Conservation (phyloP, 2,888 invertebrate species). For the Erebia ligea region DNA sequence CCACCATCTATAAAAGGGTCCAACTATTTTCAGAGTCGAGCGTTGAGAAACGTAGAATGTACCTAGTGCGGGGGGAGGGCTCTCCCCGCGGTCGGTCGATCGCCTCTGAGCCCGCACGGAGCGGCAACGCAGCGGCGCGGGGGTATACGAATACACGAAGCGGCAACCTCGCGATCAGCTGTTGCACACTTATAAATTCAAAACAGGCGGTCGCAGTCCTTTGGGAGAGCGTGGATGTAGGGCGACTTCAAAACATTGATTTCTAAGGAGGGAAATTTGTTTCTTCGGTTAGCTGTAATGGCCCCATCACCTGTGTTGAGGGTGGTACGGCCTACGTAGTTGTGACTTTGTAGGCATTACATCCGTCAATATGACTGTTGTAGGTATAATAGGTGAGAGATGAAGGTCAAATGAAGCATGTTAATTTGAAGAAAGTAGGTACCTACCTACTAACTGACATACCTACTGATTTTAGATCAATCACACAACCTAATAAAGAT, state of each 20-base stretch:
- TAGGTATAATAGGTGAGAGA: no score
- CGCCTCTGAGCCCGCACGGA: constrained; percentile 59
- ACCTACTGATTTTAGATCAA: no score
- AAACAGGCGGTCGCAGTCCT: constrained; percentile 61
- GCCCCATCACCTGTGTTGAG: neutral
- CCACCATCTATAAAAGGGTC: constrained; percentile 48
- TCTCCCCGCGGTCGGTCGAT: constrained; percentile 68
- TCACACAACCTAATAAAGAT: no score
- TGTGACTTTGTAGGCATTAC: neutral
- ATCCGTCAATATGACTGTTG: no score
- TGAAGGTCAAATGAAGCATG: no score
- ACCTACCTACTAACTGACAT: no score
- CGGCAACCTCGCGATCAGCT: constrained; percentile 72
- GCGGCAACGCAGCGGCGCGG: constrained; percentile 11
- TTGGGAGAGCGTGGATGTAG: constrained; percentile 40
- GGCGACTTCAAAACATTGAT: constrained; percentile 36
- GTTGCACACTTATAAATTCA: constrained; percentile 74
- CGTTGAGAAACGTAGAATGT: constrained; percentile 63
- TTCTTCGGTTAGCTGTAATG: neutral
- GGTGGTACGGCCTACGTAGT: neutral
- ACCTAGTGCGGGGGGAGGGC: constrained; percentile 53
- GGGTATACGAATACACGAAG: constrained; percentile 37
- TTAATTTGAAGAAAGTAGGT: no score
- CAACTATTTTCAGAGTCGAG: constrained; percentile 60
- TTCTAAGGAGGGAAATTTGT: neutral